Conservation (phyloP, 1,140 invertebrate genomes). For the Hermatobates lingyangjiaoensis region DNA sequence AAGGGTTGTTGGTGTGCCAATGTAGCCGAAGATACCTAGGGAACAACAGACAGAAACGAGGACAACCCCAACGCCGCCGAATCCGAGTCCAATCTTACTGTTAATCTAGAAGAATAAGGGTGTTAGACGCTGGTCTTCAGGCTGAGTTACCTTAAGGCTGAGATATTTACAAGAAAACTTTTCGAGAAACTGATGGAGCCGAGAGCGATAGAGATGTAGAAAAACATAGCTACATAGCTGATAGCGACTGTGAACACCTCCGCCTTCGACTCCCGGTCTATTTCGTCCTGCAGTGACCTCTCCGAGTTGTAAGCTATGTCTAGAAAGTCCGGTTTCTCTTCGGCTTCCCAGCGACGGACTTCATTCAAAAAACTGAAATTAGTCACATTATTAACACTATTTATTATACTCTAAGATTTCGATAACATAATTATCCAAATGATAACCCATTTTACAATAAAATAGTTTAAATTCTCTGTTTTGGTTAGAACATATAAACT, state of each 20-base stretch:
- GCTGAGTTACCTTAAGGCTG: too few relatives aligned
- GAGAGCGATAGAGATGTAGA: conserved; percentile 85
- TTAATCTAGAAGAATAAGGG: conserved; percentile 42
- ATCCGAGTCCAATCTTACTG: conserved; percentile 79
- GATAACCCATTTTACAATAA: too few relatives aligned
- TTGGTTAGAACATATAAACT: too few relatives aligned
- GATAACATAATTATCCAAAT: too few relatives aligned
- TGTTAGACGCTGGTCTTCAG: background rate
- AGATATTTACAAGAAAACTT: conserved; percentile 36
- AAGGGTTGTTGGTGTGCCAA: conserved; percentile 71
- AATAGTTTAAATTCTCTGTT: too few relatives aligned
- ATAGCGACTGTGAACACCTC: conserved; percentile 82
- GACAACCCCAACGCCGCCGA: conserved; percentile 83
- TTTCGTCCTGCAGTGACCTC: conserved; percentile 86
- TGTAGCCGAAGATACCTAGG: conserved; percentile 79
- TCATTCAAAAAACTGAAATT: too few relatives aligned
- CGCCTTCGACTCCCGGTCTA: conserved; percentile 72
- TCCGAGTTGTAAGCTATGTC: conserved; percentile 79
- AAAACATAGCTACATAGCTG: conserved; percentile 94
- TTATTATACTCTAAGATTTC: too few relatives aligned
- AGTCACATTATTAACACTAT: too few relatives aligned
- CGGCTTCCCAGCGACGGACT: conserved; percentile 48
- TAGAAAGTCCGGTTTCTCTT: conserved; percentile 50
- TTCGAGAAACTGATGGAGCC: conserved; percentile 59
- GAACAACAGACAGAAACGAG: conserved; percentile 76